These are phyloP conservation scores for Aleiodes alternator DNA, from an alignment of 2,888 invertebrate genomes.

Conservation along the genomic window DNA sequence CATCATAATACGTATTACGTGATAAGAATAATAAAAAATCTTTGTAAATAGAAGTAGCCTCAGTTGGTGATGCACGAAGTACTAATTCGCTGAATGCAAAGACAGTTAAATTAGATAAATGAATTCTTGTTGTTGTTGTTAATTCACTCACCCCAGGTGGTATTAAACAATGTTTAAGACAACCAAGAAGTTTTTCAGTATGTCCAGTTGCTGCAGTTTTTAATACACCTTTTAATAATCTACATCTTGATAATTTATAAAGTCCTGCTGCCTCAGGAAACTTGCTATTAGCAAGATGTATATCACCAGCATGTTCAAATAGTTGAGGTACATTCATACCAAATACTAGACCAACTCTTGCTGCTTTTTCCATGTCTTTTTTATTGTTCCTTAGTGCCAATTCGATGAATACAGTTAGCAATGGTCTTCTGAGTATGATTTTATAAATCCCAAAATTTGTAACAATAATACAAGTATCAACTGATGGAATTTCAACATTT, in stretches of 20 bases:
- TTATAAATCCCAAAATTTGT: conserved; percentile 80
- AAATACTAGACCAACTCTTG: conserved; percentile 78
- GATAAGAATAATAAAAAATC: conserved; percentile 79
- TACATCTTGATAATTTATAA: conserved; percentile 86
- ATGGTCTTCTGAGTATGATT: conserved; percentile 76
- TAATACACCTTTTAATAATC: conserved; percentile 79
- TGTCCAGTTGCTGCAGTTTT: conserved; percentile 81
- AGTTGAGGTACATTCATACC: conserved; percentile 81
- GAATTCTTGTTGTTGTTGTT: conserved; percentile 80
- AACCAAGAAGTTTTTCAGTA: conserved; percentile 79
- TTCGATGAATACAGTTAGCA: conserved; percentile 78
- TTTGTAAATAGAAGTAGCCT: conserved; percentile 70
- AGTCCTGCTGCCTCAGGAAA: conserved; percentile 87
- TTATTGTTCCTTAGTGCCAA: conserved; percentile 77
- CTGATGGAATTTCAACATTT: conserved; percentile 74
- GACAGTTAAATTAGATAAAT: conserved; percentile 81
- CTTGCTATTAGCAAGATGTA: conserved; percentile 84
- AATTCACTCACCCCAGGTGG: conserved; percentile 77
- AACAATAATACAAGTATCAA: conserved; percentile 80
- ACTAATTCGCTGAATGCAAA: conserved; percentile 81
- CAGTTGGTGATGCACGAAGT: conserved; percentile 67
- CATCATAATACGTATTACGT: conserved; percentile 81
- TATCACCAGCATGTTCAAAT: conserved; percentile 88
- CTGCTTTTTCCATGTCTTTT: conserved; percentile 77
- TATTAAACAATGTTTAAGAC: conserved; percentile 78